A percentile compares a stretch with the other conserved stretches of the same genome.
These are phyloP conservation scores for Trinectes maculatus DNA, from an alignment of 2,113 vertebrate species.

Conservation along the genomic window DNA sequence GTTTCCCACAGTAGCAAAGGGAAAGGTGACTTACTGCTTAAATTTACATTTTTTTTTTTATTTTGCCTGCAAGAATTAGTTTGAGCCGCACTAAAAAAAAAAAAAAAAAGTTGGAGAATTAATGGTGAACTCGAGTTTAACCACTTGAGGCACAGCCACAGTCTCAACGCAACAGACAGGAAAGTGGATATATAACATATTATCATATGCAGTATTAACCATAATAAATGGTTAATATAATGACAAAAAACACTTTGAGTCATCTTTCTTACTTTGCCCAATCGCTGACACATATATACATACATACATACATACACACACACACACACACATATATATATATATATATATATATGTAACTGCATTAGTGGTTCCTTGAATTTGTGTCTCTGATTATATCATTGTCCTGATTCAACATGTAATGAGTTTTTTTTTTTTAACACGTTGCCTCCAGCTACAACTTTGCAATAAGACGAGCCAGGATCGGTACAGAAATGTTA, in stretches of 20 bases:
- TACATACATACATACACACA: too few relatives aligned
- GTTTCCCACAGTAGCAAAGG: background rate
- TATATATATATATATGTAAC: conserved; percentile 16
- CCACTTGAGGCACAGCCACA: conserved; percentile 19
- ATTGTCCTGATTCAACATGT: conserved; percentile 55
- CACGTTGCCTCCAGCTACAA: conserved; percentile 37
- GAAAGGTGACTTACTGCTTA: conserved; percentile 20
- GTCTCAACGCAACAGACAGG: conserved; percentile 21
- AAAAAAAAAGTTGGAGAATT: conserved; percentile 9
- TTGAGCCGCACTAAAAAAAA: background rate
- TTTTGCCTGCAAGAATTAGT: conserved; percentile 4
- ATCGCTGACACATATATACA: too few relatives aligned
- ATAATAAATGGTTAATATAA: conserved; percentile 1
- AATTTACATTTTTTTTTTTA: conserved; percentile 15
- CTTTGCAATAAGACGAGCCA: background rate
- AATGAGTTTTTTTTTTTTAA: conserved; percentile 43
- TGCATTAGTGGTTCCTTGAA: conserved; percentile 8
- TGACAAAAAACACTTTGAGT: background rate
- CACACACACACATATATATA: too few relatives aligned
- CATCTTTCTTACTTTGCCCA: too few relatives aligned
- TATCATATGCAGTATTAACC: too few relatives aligned
- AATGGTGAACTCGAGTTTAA: conserved; percentile 21
- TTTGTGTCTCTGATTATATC: conserved; percentile 45
- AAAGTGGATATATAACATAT: background rate
- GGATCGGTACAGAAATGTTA: background rate